Base-by-base conservation (phyloP, 2,797 vertebrate genomes). In the Numenius phaeopus region DNA sequence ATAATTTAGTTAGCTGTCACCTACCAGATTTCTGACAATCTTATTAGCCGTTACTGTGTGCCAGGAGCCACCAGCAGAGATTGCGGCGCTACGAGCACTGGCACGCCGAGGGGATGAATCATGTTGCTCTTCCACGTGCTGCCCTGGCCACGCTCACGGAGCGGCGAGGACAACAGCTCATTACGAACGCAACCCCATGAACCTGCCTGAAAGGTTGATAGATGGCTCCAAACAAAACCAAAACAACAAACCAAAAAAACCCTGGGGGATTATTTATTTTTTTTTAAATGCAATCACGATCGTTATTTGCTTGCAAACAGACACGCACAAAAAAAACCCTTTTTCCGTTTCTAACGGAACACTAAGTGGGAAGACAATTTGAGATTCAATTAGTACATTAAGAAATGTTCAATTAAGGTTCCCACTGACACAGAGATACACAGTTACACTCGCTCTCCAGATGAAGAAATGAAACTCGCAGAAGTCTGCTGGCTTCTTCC, bases 371-470 rank as follows among this genome's bases (percentile, higher is more conserved):
- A 86, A 46, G 17, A 29, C 76, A 65, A 93, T 82, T 89, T 78
- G 78, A 84, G 94, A 55, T 26, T 82, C 89, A 93, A 79, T 92
- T 83, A 96, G 92, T 24, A 7, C 49, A 3, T 76, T 49, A 37
- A 89, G 80, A 92, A 94, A 81, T 73, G 37, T 54, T 84, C 86
- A 92, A 66, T 94, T 90, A 87, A 93, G 62, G 13, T 54, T 92
- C 29, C 62, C 0, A 3, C 77, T 65, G 90, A 76, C 90, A 59
- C 72, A 37, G 80, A 71, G 40, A 27, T 37, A 27, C 59, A 42
- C 50, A 21, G 76, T 2, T 42, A 34, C 13, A 1, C 44, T 34
- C 1, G 30, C 57, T 19, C 50, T 71, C 85, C 95, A 32, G 54
- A 61, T 20, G 66, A 70, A 59, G 69, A 54, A 16, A 4, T 0